Evolutionary conservation across 2,797 vertebrate genomes (phyloP), one percentile per base, ranked within the genome.

Genomic region (Nannoperca australis): DNA sequence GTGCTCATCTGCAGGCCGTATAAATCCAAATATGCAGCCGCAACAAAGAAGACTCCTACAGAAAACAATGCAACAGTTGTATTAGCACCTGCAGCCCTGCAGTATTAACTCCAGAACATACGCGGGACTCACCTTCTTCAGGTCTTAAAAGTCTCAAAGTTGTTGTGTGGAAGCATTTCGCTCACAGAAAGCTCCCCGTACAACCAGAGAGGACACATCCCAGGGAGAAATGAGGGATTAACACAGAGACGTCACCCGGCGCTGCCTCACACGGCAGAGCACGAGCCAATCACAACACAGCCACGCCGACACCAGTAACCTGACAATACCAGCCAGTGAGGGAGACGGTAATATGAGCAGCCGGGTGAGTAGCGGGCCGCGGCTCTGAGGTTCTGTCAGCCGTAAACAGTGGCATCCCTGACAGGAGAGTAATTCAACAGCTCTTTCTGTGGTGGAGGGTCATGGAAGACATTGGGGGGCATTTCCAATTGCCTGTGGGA

Each of bases 331-430:
- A 86, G 90, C 81, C 82, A 80, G 83, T 14, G 73, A 81, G 76
- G 82, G 78, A 90, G 78, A 63, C 85, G 85, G 94, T 92, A 95
- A 96, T 73, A 87, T 18, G 94, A 95, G 93, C 70, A 76, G 87
- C 56, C 70, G 49, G 81, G 85, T 72, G 88, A 66, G 81, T 67
- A 63, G 74, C 69, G 83, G 85, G 76, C 79, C 68, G 83, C 84
- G 76, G 82, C 77, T 85, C 76, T 24, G 77, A 64, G 64, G 36
- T 74, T 65, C 80, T 85, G 67, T 89, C 86, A 70, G 90, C 76
- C 64, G 67, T 80, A 75, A 91, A 88, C 77, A 36, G 50, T 50
- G 44, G 78, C 87, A 77, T 82, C 82, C 56, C 73, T 36, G 62
- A 51, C 83, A 51, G 65, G 53, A 77, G 61, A 65, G 32, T 5